phyloP scores from a whole-genome alignment of 2,113 vertebrate genomes.

The Zosterops hypoxanthus region DNA sequence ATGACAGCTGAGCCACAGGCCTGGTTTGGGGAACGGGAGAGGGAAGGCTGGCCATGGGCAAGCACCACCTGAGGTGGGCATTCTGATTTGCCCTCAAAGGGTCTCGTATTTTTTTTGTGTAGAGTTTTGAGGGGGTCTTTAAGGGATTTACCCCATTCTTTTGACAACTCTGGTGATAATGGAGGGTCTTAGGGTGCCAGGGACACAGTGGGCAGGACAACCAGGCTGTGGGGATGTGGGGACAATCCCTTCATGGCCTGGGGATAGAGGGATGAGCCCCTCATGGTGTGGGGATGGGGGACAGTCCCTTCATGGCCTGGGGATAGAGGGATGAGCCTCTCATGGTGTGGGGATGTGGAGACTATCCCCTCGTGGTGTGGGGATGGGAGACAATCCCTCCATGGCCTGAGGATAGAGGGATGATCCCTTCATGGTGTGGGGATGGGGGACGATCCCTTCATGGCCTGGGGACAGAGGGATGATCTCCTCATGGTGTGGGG shows the following conservation, averaged over 20 bases:
- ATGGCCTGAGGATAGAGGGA: neutral
- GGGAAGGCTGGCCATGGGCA: neutral
- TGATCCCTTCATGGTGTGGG: neutral
- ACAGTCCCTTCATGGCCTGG: neutral
- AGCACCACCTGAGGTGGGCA: rapidly evolving
- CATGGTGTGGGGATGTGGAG: too few relatives aligned
- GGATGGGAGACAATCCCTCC: too few relatives aligned
- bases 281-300: neutral
- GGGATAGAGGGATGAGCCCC: neutral
- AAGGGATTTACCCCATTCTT: neutral
- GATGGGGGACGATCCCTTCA: neutral
- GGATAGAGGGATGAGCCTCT: too few relatives aligned
- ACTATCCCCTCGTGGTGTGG: neutral
- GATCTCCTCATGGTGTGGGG: neutral
- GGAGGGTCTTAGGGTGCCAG: neutral
- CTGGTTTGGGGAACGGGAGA: neutral
- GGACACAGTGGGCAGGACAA: rapidly evolving
- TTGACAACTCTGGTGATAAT: rapidly evolving
- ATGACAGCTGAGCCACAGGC: rapidly evolving
- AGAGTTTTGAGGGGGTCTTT: neutral
- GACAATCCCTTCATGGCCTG: neutral
- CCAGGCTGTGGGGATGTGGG: neutral
- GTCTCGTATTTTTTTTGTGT: rapidly evolving
- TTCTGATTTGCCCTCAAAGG: rapidly evolving
- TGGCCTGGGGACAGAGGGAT: rapidly evolving